Base-by-base conservation (phyloP, 2,888 invertebrate species). In the Habrosyne pyritoides region DNA sequence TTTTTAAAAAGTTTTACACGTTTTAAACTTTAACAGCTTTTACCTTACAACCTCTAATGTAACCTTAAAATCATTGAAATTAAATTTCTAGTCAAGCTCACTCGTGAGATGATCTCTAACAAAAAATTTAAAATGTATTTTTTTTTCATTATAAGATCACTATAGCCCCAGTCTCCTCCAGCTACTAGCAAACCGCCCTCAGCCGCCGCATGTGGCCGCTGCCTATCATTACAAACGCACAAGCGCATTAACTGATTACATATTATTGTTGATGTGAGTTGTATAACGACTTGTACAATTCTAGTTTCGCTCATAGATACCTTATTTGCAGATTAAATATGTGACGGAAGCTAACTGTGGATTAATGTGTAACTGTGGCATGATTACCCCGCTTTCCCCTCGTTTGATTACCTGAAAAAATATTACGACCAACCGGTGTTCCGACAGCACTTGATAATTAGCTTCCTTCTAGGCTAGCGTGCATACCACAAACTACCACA, bases 221-320 rank as follows among this genome's bases (percentile, higher is more conserved):
- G 69, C 69, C 81, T 89, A 85, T 89, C 84, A 90, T 89, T 90
- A 91, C 81, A 84, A 77, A 83, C 83, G 83, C 75, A 83, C 81
- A 83, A 79, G 81, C 81, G 69, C 83, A 88, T 86, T 86, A 85
- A 81, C 81, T 88, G 86, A 90, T 89, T 89, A 87, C 79, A 89
- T 84, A 81, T 42, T 42, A 42, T 81, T 71, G 82, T 86, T 87
- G 80, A 71, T 76, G 73, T 74, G 77, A 75, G 83, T 83, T 83
- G 77, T 78, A 77, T 78, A 83, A 81, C 67, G 59, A 1, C 18
- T 10, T 28, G 18, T 14, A 28, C 50, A 18, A 28, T 21, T 24
- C 12, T 24, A 3, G 24, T 47, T 47, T 22, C 7, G n/a, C 47
- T 21, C 24, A 21, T 3, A 24, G 22, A 47, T 47, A n/a, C 22